Evolutionary conservation across 2,113 vertebrate species (phyloP).

Genomic region (Lipophrys pholis): DNA sequence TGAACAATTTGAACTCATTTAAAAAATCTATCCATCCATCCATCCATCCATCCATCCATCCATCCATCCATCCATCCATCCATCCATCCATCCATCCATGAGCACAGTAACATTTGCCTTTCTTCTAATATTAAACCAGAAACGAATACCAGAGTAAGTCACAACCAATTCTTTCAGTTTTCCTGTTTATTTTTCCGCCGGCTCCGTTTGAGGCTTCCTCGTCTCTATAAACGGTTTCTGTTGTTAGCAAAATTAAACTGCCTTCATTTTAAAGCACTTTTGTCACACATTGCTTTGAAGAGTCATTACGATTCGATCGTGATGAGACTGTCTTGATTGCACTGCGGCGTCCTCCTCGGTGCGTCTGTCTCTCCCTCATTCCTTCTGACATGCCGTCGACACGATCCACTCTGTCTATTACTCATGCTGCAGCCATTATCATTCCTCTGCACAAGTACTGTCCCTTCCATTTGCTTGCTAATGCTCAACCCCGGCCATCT

Average conservation of each 20-base stretch:
- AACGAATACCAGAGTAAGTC: too few relatives aligned
- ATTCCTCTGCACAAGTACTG: slow-evolving; percentile 52
- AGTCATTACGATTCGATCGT: slow-evolving; percentile 1
- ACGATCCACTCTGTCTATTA: slow-evolving; percentile 5
- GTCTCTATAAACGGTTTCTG: not conserved
- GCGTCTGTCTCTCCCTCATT: not conserved
- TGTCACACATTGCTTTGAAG: not conserved
- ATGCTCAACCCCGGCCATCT: slow-evolving; percentile 24
- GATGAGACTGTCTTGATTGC: slow-evolving; percentile 23
- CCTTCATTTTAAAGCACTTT: not conserved
- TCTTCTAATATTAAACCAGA: too few relatives aligned
- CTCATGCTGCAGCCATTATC: slow-evolving; percentile 20
- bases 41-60: too few relatives aligned
- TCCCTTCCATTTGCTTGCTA: slow-evolving; percentile 40
- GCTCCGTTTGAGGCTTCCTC: not conserved
- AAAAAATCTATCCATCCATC: too few relatives aligned
- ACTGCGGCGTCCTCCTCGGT: slow-evolving; percentile 1
- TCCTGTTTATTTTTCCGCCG: not conserved
- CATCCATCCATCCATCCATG: too few relatives aligned
- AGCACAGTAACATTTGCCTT: too few relatives aligned
- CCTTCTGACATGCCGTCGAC: not conserved
- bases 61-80: too few relatives aligned
- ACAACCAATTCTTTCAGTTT: not conserved
- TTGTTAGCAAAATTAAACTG: slow-evolving; percentile 3
- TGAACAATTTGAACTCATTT: too few relatives aligned